These are phyloP conservation scores for Barnardius zonarius DNA, from an alignment of 2,113 vertebrate genomes.

Conservation along the genomic window DNA sequence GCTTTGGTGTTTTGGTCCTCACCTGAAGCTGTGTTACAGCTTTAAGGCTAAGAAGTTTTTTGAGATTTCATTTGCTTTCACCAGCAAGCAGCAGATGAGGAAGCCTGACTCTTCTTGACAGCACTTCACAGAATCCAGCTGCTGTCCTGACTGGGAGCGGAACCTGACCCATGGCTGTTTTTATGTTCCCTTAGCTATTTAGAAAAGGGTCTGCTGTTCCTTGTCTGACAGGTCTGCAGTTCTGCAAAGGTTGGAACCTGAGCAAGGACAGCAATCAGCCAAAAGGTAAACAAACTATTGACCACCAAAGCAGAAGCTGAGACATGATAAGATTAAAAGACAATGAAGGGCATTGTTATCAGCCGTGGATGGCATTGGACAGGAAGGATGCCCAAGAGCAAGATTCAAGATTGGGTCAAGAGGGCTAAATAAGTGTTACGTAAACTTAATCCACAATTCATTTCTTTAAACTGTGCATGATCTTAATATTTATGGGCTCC, in stretches of 20 bases:
- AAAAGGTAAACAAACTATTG: conserved; percentile 26
- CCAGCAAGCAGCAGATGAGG: neutral
- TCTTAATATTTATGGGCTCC: neutral
- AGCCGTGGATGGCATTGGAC: neutral
- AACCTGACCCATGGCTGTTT: neutral
- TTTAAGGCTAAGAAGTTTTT: neutral
- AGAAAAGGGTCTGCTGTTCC: neutral
- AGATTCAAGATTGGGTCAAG: neutral
- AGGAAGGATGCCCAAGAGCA: neutral
- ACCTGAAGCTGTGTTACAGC: neutral
- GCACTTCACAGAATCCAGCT: neutral
- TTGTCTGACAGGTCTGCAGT: conserved; percentile 15
- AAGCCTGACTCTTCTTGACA: neutral
- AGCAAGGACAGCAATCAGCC: neutral
- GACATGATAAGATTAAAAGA: conserved; percentile 5
- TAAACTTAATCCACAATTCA: neutral
- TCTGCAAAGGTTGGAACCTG: neutral
- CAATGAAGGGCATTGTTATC: neutral
- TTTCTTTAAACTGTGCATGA: neutral
- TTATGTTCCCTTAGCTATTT: neutral
- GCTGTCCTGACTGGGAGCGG: neutral
- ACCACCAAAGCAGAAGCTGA: neutral
- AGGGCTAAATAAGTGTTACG: neutral
- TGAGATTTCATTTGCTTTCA: neutral
- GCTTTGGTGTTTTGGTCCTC: neutral